Evolutionary conservation across 2,888 invertebrate species (phyloP).

Genomic region (Nomada flava): DNA sequence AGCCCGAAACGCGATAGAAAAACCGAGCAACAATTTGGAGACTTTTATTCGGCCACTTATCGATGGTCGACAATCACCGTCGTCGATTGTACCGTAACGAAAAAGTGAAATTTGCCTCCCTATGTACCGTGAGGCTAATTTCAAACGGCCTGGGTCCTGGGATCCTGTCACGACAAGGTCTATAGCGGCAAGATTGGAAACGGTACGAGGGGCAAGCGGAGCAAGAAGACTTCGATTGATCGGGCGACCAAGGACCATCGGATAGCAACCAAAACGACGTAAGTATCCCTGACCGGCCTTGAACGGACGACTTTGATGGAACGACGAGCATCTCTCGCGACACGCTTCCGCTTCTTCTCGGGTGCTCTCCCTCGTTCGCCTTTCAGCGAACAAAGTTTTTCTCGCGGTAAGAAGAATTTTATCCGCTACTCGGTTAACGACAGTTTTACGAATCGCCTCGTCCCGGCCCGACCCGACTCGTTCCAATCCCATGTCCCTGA

Average conservation of each 20-base stretch:
- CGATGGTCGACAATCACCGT: background rate
- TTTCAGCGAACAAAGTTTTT: constrained; percentile 59
- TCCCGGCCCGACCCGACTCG: constrained; percentile 14
- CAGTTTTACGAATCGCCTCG: constrained; percentile 57
- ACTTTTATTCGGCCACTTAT: background rate
- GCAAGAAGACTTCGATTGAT: constrained; percentile 44
- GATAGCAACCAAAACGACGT: constrained; percentile 36
- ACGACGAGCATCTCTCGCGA: constrained; percentile 52
- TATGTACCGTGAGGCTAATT: constrained; percentile 37
- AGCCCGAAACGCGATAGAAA: background rate
- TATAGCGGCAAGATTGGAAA: constrained; percentile 34
- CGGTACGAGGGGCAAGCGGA: constrained; percentile 4
- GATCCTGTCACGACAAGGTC: constrained; percentile 34
- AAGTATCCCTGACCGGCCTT: constrained; percentile 51
- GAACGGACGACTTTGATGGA: constrained; percentile 58
- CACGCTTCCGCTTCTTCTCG: constrained; percentile 47
- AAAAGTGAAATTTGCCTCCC: constrained; percentile 23
- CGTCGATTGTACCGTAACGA: background rate
- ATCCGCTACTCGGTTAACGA: constrained; percentile 63
- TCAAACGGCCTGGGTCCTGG: constrained; percentile 19
- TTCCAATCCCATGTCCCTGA: constrained; percentile 18
- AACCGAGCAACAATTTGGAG: background rate
- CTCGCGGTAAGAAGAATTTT: constrained; percentile 64
- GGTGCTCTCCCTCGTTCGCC: constrained; percentile 17
- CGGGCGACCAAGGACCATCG: constrained; percentile 51